These are phyloP conservation scores for Eurystomus glaucurus DNA, from an alignment of 2,797 vertebrate genomes.

Conservation along the genomic window DNA sequence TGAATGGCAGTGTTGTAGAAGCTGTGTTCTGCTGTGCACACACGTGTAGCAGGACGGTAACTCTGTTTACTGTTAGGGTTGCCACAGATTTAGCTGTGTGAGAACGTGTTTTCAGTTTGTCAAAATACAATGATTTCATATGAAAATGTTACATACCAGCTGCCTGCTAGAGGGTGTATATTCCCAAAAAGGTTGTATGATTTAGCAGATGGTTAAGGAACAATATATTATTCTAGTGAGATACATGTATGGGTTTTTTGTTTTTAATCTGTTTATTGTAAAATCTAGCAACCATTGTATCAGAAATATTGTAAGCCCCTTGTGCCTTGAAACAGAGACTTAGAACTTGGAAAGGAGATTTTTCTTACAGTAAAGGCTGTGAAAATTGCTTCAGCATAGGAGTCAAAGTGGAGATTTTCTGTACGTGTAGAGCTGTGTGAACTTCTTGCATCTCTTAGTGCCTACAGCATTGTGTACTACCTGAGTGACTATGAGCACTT, in stretches of 20 bases:
- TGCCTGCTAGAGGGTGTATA: neutral
- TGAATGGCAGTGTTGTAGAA: neutral
- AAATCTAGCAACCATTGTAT: neutral
- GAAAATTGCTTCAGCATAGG: neutral
- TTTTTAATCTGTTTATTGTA: neutral
- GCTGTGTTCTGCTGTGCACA: neutral
- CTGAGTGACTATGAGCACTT: neutral
- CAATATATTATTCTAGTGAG: neutral
- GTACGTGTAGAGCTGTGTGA: rapidly evolving
- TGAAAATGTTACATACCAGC: neutral
- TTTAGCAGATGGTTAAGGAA: neutral
- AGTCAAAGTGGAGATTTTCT: neutral
- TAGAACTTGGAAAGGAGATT: neutral
- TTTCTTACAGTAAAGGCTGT: neutral
- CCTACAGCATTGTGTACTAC: rapidly evolving
- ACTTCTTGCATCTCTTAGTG: neutral
- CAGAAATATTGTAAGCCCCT: neutral
- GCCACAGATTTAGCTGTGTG: neutral
- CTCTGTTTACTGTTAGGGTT: neutral
- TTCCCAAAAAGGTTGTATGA: neutral
- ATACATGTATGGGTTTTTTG: neutral
- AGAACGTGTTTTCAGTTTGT: neutral
- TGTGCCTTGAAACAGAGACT: neutral
- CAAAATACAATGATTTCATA: neutral
- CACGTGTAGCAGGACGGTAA: neutral